These are phyloP conservation scores for Drosophila kikkawai DNA, from an alignment of 1,140 invertebrate species.

Conservation along the genomic window DNA sequence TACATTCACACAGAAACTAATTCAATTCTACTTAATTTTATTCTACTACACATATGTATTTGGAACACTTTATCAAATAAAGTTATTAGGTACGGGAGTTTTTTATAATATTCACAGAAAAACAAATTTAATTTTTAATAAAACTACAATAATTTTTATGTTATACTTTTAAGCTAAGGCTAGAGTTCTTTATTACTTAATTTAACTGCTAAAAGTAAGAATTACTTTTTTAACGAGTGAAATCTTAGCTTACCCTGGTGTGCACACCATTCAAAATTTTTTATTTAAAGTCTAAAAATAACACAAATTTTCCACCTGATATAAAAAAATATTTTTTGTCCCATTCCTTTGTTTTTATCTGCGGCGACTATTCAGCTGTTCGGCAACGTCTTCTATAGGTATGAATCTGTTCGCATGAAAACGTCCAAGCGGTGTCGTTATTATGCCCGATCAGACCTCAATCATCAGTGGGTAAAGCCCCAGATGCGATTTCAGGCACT, in stretches of 20 bases:
- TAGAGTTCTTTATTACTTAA: too few species aligned
- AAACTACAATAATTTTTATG: too few species aligned
- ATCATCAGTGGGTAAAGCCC: constrained; percentile 39
- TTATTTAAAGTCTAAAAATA: too few species aligned
- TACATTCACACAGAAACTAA: background rate
- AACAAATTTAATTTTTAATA: too few species aligned
- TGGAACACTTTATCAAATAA: background rate
- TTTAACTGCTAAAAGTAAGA: too few species aligned
- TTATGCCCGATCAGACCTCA: constrained; percentile 24
- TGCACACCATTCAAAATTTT: too few species aligned
- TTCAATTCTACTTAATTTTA: background rate
- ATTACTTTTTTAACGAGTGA: too few species aligned
- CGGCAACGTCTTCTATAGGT: constrained; percentile 22
- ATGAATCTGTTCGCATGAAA: constrained; percentile 1
- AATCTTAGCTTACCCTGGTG: too few species aligned
- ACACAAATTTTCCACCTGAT: too few species aligned
- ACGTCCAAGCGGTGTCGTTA: constrained; percentile 12
- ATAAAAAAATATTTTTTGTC: background rate
- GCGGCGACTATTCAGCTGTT: constrained; percentile 24
- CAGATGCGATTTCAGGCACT: constrained; percentile 9
- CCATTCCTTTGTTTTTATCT: constrained; percentile 7
- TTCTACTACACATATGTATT: background rate
- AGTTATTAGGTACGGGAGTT: background rate
- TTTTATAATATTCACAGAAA: too few species aligned
- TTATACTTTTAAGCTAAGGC: too few species aligned